A percentile compares a stretch with the other conserved stretches of the same genome.
Evolutionary conservation across 2,113 vertebrate species (phyloP).

Genomic region (Menidia beryllina): DNA sequence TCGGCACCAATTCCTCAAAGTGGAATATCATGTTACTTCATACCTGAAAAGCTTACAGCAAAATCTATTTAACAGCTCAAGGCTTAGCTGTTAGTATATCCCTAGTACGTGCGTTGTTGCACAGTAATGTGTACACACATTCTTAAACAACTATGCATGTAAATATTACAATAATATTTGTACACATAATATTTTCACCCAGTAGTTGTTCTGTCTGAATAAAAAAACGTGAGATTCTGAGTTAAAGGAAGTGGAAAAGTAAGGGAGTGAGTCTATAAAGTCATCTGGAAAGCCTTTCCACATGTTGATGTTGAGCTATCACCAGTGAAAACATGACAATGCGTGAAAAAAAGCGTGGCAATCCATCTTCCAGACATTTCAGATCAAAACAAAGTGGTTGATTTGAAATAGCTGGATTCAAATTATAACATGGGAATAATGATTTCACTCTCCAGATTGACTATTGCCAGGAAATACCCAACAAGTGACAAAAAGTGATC

Average conservation of each 20-base stretch:
- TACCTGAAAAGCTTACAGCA: slow-evolving; percentile 25
- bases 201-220: background rate
- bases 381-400: too few relatives aligned
- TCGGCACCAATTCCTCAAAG: slow-evolving; percentile 35
- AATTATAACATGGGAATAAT: background rate
- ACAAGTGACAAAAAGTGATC: background rate
- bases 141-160: background rate
- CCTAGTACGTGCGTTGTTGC: background rate
- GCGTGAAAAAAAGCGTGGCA: background rate
- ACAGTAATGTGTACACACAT: background rate
- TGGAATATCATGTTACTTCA: slow-evolving; percentile 58
- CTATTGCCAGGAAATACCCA: background rate
- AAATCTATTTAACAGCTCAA: slow-evolving; percentile 41
- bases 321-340: background rate
- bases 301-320: background rate
- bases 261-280: background rate
- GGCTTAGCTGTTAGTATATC: background rate
- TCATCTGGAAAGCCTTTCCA: background rate
- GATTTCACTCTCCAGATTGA: background rate
- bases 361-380: background rate
- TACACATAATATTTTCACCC: background rate
- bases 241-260: background rate
- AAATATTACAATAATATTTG: slow-evolving; percentile 2
- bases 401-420: background rate
- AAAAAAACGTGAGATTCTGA: too few relatives aligned